Evolutionary conservation across 2,113 vertebrate species (phyloP), one percentile per base, ranked within the genome.

Genomic region (Cisticola juncidis): DNA sequence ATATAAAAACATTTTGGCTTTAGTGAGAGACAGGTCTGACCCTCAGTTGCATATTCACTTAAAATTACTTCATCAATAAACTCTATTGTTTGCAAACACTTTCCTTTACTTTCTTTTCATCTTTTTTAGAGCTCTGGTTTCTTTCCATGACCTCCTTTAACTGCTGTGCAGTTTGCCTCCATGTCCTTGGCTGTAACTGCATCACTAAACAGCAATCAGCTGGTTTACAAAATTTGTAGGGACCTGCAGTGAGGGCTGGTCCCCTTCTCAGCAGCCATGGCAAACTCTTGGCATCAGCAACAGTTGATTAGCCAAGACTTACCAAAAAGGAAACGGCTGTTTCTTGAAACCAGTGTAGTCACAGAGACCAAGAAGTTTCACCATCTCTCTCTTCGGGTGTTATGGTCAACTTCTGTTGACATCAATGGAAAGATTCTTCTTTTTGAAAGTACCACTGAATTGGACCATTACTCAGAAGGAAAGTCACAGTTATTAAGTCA

Each of bases 391-490:
- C 5, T 91, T 38, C 38, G 47, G 79, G 14, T 0, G 0, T 42
- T n/a, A 45, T 70, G 74, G 29, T 82, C 78, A 82, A 50, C 42
- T 69, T 74, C 61, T 68, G 44, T 79, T 94, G 87, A 89, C 45
- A 57, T 82, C 89, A 96, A 54, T 71, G 50, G 78, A 89, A 95
- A 89, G 65, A 87, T 29, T 72, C 23, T 83, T 87, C 51, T 60
- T 86, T 86, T 66, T 81, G 65, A 81, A 94, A 94, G 73, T 89
- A 81, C 65, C 57, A 71, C 65, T 69, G 45, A 81, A 68, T 6
- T 4, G 58, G 62, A 53, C 42, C 53, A 92, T 96, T 96, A 92
- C 70, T 96, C 89, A 91, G 74, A 95, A 85, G 36, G 51, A 81
- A 92, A 65, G n/a, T 80, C 61, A 60, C 28, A 70, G 33, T 74